Base-by-base conservation (phyloP, 2,888 invertebrate species). In the Caenorhabditis wallacei region DNA sequence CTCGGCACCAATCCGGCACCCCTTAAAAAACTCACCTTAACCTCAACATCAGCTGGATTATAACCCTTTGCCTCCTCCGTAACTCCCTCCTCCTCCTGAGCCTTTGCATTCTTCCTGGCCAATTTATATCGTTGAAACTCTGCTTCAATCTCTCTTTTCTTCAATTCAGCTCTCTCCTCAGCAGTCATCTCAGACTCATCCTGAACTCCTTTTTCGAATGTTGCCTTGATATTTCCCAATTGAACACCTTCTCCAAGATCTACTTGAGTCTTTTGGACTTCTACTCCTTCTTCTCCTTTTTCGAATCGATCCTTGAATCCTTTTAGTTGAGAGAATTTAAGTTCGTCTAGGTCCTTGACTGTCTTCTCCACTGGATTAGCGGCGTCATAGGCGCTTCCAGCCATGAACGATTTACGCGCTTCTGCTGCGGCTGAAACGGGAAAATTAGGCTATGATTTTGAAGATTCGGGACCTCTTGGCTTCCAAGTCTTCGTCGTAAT, bases 241-340 rank as follows among this genome's bases (percentile, higher is more conserved):
- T 90, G 86, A 20, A 85, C 88, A 57, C 88, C 87, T 72, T 88
- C 88, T 57, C 80, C 82, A 16, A 91, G 72, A 20, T 91, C 89
- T 26, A 91, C 87, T 40, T 80, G 83, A 11, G 89, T 86, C 61
- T 87, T 88, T 63, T 88, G 88, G n/a, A 81, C 82, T 24, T 88
- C 87, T 4, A 70, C 78, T 16, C 66, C 81, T 11, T 81, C 83
- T 24, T 81, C 86, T 64, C 89, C 84, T 87, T 90, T 89, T 80
- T 92, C 92, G 80, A 92, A 92, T 30, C 85, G 75, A 51, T 92
- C 91, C 71, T 92, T 92, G 87, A 92, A 89, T 37, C 88, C 85
- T 79, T 87, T 88, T 68, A 91, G 80, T 43, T 89, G 89, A 16
- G 69, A 76, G 66, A 90, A 90, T 53, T 90, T 85, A 46, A 91